These are phyloP conservation scores for Hippopotamus amphibius DNA, from an alignment of 2,113 vertebrate species.

Conservation along the genomic window DNA sequence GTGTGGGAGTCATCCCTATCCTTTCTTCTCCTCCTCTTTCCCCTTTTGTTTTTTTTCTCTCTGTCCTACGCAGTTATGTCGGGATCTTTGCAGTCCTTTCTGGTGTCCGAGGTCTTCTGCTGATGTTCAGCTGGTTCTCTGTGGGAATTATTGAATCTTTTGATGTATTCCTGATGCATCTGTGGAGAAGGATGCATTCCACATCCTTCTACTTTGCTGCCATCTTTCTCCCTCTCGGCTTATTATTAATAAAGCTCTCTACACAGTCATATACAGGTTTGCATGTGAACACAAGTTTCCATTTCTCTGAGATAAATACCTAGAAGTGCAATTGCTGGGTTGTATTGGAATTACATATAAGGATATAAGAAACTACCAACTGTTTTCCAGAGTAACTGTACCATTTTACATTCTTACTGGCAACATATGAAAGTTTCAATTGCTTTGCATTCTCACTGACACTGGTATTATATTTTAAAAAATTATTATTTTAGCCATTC, in stretches of 20 bases:
- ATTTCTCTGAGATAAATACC: constrained; percentile 51
- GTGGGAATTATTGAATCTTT: too few species aligned
- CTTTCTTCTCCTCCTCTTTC: too few species aligned
- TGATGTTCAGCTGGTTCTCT: too few species aligned
- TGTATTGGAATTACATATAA: background rate
- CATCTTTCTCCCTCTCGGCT: too few species aligned
- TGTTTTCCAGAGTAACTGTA: background rate
- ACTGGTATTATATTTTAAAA: background rate
- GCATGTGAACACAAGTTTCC: background rate
- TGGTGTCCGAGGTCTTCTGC: too few species aligned
- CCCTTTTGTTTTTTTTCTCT: too few species aligned
- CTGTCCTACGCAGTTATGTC: too few species aligned
- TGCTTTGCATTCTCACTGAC: background rate
- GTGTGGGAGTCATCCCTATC: too few species aligned
- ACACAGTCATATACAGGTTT: constrained; percentile 16
- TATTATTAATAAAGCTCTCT: background rate
- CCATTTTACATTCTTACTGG: background rate
- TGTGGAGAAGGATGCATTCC: too few species aligned
- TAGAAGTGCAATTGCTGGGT: background rate
- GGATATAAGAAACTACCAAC: background rate
- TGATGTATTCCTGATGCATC: too few species aligned
- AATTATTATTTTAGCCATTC: background rate
- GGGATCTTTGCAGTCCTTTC: too few species aligned
- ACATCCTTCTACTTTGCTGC: too few species aligned
- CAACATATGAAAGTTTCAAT: background rate